Evolutionary conservation across 2,113 vertebrate genomes (phyloP), one percentile per base, ranked within the genome.

Genomic region (Aleadryas rufinucha): DNA sequence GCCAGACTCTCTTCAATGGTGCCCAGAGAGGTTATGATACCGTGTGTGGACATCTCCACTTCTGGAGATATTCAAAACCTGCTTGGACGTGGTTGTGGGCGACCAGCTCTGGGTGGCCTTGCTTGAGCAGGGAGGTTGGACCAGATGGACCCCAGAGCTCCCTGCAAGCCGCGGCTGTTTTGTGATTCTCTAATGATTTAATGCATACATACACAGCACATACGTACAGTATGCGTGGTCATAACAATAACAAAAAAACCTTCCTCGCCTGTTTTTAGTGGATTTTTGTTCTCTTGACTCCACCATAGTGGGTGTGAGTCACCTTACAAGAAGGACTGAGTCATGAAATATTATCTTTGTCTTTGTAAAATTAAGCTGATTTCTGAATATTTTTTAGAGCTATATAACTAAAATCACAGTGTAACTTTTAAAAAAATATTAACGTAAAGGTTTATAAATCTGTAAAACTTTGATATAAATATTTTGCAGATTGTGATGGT

Each of bases 401-500:
- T 26, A 11, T 3, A 5, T 3, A 45, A 70, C 4, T 47, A 13
- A 79, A 53, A 45, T 76, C 3, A 39, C 3, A 9, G 10, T 31
- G 6, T 64, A 45, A 64, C 6, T 39, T 69, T 54, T 68, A n/a
- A 41, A 13, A 17, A 72, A 74, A 10, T 44, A 20, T 35, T 35
- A 28, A 69, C 42, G 3, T 74, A 24, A 39, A 81, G 7, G 21
- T 72, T 80, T 60, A 17, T 79, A 41, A 28, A 45, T 42, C 10
- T 70, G 3, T 77, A 19, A 47, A 63, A 44, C 10, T 37, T 79
- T 30, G 18, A 22, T 74, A 13, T 76, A 54, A 75, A 64, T 84
- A 4, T 87, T 72, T 96, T 94, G 35, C 57, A 99, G 98, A 96
- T 74, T 96, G 91, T 3, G 92, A 95, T 20, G 98, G 98, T 59